These are phyloP conservation scores for Eidolon helvum DNA, from an alignment of 2,113 vertebrate genomes.

Conservation along the genomic window DNA sequence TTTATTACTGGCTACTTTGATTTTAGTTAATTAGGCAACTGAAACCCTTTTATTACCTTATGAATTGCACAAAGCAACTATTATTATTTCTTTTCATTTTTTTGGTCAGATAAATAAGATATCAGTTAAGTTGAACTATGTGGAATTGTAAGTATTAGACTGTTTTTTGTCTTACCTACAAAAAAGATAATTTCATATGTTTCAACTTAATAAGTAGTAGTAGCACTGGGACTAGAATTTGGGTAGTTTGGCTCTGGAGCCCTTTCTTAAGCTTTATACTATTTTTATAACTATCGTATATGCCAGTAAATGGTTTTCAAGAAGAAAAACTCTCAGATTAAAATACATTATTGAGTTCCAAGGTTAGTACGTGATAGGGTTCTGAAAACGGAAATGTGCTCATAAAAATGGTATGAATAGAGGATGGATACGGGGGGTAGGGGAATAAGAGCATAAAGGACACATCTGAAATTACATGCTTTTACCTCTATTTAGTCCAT, in stretches of 20 bases:
- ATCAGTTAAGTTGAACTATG: background rate
- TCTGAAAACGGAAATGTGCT: conserved; percentile 14
- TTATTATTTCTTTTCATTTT: background rate
- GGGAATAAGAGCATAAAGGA: background rate
- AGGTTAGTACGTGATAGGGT: background rate
- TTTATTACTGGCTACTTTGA: background rate
- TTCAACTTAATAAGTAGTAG: background rate
- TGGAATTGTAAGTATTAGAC: background rate
- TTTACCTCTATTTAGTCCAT: background rate
- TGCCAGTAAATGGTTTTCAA: background rate
- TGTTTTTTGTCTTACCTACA: background rate
- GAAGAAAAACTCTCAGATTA: background rate
- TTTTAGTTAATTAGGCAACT: background rate
- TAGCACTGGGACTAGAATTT: background rate
- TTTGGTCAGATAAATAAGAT: background rate
- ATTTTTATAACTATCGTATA: background rate
- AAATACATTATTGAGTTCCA: background rate
- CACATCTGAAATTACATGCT: background rate
- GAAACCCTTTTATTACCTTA: background rate
- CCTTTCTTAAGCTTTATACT: background rate
- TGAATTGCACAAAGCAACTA: background rate
- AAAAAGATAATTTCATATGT: background rate
- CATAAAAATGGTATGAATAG: background rate
- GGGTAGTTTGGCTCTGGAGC: background rate
- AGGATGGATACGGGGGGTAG: background rate